Percentiles rank a stretch among this genome's conserved stretches.
These are phyloP conservation scores for Parapristionchus giblindavisi DNA, from an alignment of 2,888 invertebrate genomes.

Conservation along the genomic window DNA sequence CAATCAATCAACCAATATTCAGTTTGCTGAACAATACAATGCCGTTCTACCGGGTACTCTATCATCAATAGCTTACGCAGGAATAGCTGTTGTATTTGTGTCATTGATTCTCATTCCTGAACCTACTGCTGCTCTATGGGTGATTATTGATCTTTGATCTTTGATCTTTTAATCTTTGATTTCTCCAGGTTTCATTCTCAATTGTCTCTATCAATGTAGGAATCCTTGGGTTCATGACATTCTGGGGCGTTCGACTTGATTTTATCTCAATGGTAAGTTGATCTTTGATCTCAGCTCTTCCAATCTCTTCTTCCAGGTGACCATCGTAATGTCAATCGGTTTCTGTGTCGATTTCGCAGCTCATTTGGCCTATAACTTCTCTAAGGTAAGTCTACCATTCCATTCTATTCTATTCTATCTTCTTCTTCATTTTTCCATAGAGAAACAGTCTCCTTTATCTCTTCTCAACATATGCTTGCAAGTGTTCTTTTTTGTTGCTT, in stretches of 20 bases:
- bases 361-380: conserved; percentile 83
- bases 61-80: conserved; percentile 83
- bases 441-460: neutral
- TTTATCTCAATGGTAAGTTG: conserved; percentile 89
- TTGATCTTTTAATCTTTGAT: neutral
- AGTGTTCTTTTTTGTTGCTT: too few relatives aligned
- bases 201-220: conserved; percentile 92
- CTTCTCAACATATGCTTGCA: too few relatives aligned
- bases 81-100: conserved; percentile 83
- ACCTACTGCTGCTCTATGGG: conserved; percentile 89
- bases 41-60: conserved; percentile 68
- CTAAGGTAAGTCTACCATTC: conserved; percentile 52
- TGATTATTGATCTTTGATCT: conserved; percentile 69
- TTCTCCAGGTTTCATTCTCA: conserved; percentile 78
- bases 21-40: conserved; percentile 69
- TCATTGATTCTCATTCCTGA: conserved; percentile 93
- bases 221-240: conserved; percentile 92
- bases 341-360: conserved; percentile 95
- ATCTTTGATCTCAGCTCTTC: neutral
- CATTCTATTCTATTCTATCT: neutral
- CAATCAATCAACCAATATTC: conserved; percentile 31
- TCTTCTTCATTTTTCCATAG: neutral
- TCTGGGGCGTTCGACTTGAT: conserved; percentile 87
- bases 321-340: conserved; percentile 92
- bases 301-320: conserved; percentile 35